Base-by-base conservation (phyloP, 2,113 vertebrate genomes). In the Gadus macrocephalus region DNA sequence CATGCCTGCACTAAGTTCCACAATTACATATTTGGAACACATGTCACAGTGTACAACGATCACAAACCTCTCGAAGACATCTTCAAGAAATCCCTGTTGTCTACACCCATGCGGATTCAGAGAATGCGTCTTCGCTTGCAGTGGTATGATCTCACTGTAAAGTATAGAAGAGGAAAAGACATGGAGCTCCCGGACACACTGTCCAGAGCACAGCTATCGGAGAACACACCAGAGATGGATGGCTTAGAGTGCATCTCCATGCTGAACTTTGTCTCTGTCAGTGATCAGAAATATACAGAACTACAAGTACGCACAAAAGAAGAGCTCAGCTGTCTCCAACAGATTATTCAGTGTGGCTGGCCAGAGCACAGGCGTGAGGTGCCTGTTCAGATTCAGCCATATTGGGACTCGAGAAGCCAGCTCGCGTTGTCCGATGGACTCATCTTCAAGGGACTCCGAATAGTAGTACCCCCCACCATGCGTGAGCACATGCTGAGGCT, bases 401-500 rank as follows among this genome's bases (percentile, higher is more conserved):
- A 62, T 19, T 62, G 60, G 60, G 60, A 62, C 60, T 62, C 60
- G 8, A 25, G 60, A 20, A 62, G 60, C 19, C n/a, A 62, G 60
- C 60, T 62, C n/a, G 20, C 60, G 12, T 19, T 19, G 20, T 62
- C n/a, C 19, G 60, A 62, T 25, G 60, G 60, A 19, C 4, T 59
- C 15, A 16, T 59, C 16, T 59, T n/a, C 56, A 59, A 59, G 17
- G 56, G 56, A 15, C 15, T 58, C 9, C 2, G 5, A 58, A 61
- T 8, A 20, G 59, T 61, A n/a, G 60, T 62, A 2, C 60, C 60
- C n/a, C 60, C 20, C 60, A 59, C 19, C 19, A 62, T 62, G 60
- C 19, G 60, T 22, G 17, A 62, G 20, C n/a, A 62, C 60, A 62
- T 22, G 19, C 20, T 62, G 25, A 15, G 64, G 20, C 71, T 77